A percentile compares a stretch with the other conserved stretches of the same genome.
Evolutionary conservation across 2,888 invertebrate genomes (phyloP).

Genomic region (Leptopterna dolabrata): DNA sequence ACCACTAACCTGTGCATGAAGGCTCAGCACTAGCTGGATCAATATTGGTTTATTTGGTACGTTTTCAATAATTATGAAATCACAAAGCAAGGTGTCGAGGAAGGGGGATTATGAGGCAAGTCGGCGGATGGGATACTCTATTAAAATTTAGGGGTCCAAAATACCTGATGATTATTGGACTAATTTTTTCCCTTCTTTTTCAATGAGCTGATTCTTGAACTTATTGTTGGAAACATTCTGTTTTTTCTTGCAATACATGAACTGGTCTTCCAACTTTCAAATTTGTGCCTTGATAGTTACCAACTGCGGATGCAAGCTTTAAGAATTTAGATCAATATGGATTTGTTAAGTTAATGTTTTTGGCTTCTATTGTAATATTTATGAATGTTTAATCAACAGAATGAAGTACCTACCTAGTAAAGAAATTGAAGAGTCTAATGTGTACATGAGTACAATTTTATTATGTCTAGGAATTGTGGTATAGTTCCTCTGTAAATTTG

Average conservation of each 20-base stretch:
- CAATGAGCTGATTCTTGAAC: neutral
- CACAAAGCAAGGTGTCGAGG: too few species aligned
- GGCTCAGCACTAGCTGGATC: too few species aligned
- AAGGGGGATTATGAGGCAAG: too few species aligned
- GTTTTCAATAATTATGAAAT: too few species aligned
- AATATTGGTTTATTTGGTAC: too few species aligned
- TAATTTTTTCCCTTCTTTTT: too few species aligned
- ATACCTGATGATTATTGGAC: too few species aligned
- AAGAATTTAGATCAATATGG: slow-evolving; percentile 44
- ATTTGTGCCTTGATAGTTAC: slow-evolving; percentile 53
- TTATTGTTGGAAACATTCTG: neutral
- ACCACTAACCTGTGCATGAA: too few species aligned
- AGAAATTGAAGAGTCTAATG: neutral
- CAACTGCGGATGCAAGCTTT: slow-evolving; percentile 52
- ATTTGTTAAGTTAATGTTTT: slow-evolving; percentile 32
- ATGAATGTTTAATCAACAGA: slow-evolving; percentile 33
- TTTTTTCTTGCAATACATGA: neutral
- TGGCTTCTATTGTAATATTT: slow-evolving; percentile 35
- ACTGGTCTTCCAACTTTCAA: slow-evolving; percentile 20
- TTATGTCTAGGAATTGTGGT: slow-evolving; percentile 48
- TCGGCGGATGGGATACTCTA: too few species aligned
- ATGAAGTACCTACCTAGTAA: slow-evolving; percentile 19
- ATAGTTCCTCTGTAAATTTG: slow-evolving; percentile 46
- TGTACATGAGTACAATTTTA: neutral
- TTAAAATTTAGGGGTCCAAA: too few species aligned